Evolutionary conservation across 30 jellyfish, hydroid and myxozoan genomes (phyloP), one percentile per base, ranked within the genome.

Genomic region (Turritopsis dohrnii): DNA sequence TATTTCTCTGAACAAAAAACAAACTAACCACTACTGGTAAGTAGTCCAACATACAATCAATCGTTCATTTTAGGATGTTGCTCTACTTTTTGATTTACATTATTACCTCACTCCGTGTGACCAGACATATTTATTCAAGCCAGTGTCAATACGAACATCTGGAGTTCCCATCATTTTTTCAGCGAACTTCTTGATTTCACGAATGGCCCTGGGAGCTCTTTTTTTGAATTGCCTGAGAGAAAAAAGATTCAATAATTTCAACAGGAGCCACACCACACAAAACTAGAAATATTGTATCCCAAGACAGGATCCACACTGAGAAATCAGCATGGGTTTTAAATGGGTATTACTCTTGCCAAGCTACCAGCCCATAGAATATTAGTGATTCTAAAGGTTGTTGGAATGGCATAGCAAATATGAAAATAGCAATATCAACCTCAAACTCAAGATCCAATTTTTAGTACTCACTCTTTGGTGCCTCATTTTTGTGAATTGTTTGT

Each of bases 131-230:
- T 93, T 93, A 83, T 93, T 93, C 22, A 93, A 81, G 18, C 98
- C 94, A 72, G 96, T 93, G 80, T 93, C 98, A 81, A 93, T 81
- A 21, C 98, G 90, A 30, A 93, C 96, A 84, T 93, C 98, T 21
- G 98, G 95, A 31, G 98, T 93, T 5, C 98, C 98, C 98, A 93
- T 93, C 95, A 83, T 84, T 69, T 93, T 93, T 65, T 93, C 96
- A 24, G 98, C 98, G 88, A 93, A 93, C 54, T 76, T 84, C 23
- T 85, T 89, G 81, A 93, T 85, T 65, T 86, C 98, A 29, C 92
- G 87, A 80, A 93, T 84, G 71, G 98, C 98, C 21, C 94, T 88
- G 8, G 98, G 98, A n/a, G 98, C 98, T 65, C 96, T 84, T 81
- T 88, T 83, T 77, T 93, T 93, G 90, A 93, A 93, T 7, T 92